Conservation (phyloP, 2,797 vertebrate genomes). For the Agapornis canus region DNA sequence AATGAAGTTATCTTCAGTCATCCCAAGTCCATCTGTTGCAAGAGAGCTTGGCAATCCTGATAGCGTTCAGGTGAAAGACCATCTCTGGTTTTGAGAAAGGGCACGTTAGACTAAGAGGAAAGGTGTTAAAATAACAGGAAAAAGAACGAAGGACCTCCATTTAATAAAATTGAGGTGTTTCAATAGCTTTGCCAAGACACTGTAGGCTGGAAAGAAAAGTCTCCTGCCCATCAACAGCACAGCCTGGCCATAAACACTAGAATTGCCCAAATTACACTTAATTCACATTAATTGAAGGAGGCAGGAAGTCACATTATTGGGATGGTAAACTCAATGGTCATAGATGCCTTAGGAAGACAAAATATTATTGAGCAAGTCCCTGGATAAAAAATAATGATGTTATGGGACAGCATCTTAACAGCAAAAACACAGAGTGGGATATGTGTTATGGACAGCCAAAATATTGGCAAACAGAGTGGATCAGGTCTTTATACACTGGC, state of each 20-base stretch:
- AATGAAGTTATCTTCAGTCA: neutral
- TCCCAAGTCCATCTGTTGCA: neutral
- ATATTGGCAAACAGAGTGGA: neutral
- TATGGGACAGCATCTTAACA: neutral
- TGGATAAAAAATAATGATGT: neutral
- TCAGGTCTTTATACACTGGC: accelerated
- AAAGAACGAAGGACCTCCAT: neutral
- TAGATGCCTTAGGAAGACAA: neutral
- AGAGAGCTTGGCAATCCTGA: neutral
- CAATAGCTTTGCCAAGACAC: neutral
- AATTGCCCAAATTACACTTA: neutral
- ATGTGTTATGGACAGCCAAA: neutral
- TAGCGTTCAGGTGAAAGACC: neutral
- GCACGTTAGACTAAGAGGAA: neutral
- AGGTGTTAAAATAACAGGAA: neutral
- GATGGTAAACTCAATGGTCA: neutral
- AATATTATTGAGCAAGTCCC: neutral
- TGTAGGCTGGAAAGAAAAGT: neutral
- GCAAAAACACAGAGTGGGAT: neutral
- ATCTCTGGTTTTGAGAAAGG: neutral
- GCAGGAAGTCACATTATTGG: neutral
- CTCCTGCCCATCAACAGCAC: neutral
- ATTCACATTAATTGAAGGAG: neutral
- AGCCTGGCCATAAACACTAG: neutral
- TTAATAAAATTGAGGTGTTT: neutral